Conservation (phyloP, 2,888 invertebrate genomes). For the Eucera pruinosa region DNA sequence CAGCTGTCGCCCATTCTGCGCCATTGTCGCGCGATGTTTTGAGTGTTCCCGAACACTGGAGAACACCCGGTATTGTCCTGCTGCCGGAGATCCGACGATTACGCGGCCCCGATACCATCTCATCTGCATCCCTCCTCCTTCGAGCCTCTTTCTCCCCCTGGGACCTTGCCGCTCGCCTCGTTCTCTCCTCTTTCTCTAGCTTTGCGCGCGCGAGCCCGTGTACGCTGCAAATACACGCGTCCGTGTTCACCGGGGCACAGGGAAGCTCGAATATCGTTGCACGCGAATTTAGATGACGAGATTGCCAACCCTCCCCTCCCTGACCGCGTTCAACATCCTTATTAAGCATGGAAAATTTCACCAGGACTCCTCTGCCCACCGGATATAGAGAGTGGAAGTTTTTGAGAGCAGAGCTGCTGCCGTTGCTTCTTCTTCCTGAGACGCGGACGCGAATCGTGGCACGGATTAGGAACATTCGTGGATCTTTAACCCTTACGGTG, state of each 20-base stretch:
- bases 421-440: too few relatives aligned
- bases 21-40: conserved; percentile 82
- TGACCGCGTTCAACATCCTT: conserved; percentile 66
- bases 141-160: conserved; percentile 25
- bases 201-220: conserved; percentile 41
- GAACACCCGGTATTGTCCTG: conserved; percentile 82
- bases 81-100: conserved; percentile 81
- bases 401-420: too few relatives aligned
- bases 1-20: conserved; percentile 83
- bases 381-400: background rate
- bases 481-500: too few relatives aligned
- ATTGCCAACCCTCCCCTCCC: conserved; percentile 52
- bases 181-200: background rate
- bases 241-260: conserved; percentile 32
- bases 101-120: conserved; percentile 81
- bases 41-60: conserved; percentile 82
- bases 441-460: too few relatives aligned
- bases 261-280: conserved; percentile 63
- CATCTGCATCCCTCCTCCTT: conserved; percentile 82
- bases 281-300: conserved; percentile 71
- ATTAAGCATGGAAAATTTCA: conserved; percentile 67
- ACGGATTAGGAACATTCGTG: too few relatives aligned
- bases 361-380: conserved; percentile 14
- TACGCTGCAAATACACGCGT: conserved; percentile 46
- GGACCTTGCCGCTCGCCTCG: background rate